These are phyloP conservation scores for Euproctis similis DNA, from an alignment of 2,888 invertebrate species.

Conservation along the genomic window DNA sequence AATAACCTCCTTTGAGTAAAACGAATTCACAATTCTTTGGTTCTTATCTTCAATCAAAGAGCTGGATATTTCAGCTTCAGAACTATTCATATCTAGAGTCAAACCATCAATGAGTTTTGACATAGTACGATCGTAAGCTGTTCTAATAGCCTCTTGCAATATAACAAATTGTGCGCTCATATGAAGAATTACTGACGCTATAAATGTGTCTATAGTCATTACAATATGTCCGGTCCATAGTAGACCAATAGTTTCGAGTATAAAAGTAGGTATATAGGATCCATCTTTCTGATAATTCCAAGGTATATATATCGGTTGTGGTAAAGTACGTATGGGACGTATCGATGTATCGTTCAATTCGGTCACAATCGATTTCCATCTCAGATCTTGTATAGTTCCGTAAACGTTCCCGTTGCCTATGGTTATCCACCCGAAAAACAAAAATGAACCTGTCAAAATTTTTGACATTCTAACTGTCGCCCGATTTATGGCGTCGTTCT, in stretches of 20 bases:
- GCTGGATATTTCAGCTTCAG: slow-evolving; percentile 9
- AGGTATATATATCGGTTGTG: slow-evolving; percentile 67
- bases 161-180: slow-evolving; percentile 61
- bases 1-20: slow-evolving; percentile 41
- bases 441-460: slow-evolving; percentile 49
- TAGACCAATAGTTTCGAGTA: slow-evolving; percentile 55
- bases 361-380: slow-evolving; percentile 48
- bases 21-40: slow-evolving; percentile 36
- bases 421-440: slow-evolving; percentile 65
- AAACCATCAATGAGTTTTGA: slow-evolving; percentile 27
- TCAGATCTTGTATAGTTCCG: slow-evolving; percentile 52
- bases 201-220: slow-evolving; percentile 64
- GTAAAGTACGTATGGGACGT: slow-evolving; percentile 46
- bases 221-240: slow-evolving; percentile 69
- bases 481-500: slow-evolving; percentile 44
- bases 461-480: slow-evolving; percentile 43
- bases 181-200: slow-evolving; percentile 59
- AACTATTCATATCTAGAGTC: slow-evolving; percentile 17
- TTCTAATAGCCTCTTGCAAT: slow-evolving; percentile 51
- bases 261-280: slow-evolving; percentile 50
- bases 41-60: slow-evolving; percentile 24
- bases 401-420: slow-evolving; percentile 57
- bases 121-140: slow-evolving; percentile 55
- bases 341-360: slow-evolving; percentile 37
- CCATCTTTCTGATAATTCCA: slow-evolving; percentile 56